These are phyloP conservation scores for Amphipoea oculea DNA, from an alignment of 2,888 invertebrate genomes.

Conservation along the genomic window DNA sequence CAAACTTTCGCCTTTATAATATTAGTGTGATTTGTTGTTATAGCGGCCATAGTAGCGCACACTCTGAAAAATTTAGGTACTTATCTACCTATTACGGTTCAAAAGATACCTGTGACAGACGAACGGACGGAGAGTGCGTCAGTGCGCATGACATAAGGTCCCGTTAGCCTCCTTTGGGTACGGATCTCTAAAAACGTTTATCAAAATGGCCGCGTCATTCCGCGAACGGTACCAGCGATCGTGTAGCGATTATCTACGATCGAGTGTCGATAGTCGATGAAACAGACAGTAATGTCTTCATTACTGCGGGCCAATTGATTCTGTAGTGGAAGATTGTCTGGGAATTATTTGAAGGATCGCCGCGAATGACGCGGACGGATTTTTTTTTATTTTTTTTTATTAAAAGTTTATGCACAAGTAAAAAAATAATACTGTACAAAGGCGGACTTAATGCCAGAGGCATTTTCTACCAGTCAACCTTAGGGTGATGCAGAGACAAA, in stretches of 20 bases:
- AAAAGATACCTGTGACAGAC: background rate
- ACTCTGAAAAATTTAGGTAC: background rate
- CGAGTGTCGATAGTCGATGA: conserved; percentile 77
- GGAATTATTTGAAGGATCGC: conserved; percentile 60
- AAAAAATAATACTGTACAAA: no score
- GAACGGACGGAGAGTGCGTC: background rate
- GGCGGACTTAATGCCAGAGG: no score
- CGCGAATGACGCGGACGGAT: conserved; percentile 28
- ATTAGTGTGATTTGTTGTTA: no score
- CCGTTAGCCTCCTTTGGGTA: background rate
- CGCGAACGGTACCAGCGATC: conserved; percentile 73
- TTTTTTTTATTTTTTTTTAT: no score
- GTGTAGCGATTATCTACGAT: conserved; percentile 79
- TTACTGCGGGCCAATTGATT: conserved; percentile 84
- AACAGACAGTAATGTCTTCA: conserved; percentile 86
- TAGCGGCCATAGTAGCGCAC: background rate
- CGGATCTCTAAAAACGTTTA: conserved; percentile 22
- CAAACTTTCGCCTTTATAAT: no score
- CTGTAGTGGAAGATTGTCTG: conserved; percentile 60
- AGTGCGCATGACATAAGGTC: background rate
- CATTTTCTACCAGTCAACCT: no score
- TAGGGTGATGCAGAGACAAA: no score
- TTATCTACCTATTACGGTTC: background rate
- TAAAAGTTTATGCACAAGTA: no score
- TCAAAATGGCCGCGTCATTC: conserved; percentile 66